Percentiles rank a stretch among this genome's conserved stretches.
These are phyloP conservation scores for Acanthochromis polyacanthus DNA, from an alignment of 2,113 vertebrate species.

Conservation along the genomic window DNA sequence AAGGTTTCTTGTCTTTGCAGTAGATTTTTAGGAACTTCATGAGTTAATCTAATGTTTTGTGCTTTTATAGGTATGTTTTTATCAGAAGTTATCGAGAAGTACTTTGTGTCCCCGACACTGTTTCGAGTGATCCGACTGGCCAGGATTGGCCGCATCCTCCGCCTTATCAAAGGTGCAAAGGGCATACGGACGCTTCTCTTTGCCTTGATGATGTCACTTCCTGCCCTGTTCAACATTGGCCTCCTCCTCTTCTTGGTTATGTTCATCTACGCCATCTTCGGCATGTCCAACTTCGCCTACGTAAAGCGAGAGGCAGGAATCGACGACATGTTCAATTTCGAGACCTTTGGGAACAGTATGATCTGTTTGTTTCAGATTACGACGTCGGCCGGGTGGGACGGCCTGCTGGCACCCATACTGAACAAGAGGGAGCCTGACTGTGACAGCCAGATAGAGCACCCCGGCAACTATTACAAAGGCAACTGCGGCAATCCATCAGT, in stretches of 20 bases:
- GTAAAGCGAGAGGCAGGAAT: constrained; percentile 93
- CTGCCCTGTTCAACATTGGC: constrained; percentile 96
- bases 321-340: constrained; percentile 98
- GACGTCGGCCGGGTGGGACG: constrained; percentile 94
- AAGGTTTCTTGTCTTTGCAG: neutral
- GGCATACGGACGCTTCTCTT: constrained; percentile 97
- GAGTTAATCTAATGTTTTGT: neutral
- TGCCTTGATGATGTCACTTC: constrained; percentile 98
- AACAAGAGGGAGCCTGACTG: constrained; percentile 92
- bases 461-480: constrained; percentile 88
- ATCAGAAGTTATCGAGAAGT: constrained; percentile 93
- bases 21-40: neutral
- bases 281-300: constrained; percentile 98
- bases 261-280: constrained; percentile 98
- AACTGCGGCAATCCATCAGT: constrained; percentile 94
- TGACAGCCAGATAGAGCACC: constrained; percentile 88
- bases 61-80: constrained; percentile 92
- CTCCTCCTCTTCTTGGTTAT: constrained; percentile 96
- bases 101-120: constrained; percentile 94
- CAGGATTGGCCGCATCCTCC: constrained; percentile 95
- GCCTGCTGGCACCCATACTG: constrained; percentile 89
- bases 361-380: constrained; percentile 97
- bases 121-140: constrained; percentile 96
- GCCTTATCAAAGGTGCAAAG: constrained; percentile 96
- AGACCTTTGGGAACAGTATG: constrained; percentile 97